Evolutionary conservation across 2,888 invertebrate species (phyloP).

Genomic region (Horisme vitalbata): DNA sequence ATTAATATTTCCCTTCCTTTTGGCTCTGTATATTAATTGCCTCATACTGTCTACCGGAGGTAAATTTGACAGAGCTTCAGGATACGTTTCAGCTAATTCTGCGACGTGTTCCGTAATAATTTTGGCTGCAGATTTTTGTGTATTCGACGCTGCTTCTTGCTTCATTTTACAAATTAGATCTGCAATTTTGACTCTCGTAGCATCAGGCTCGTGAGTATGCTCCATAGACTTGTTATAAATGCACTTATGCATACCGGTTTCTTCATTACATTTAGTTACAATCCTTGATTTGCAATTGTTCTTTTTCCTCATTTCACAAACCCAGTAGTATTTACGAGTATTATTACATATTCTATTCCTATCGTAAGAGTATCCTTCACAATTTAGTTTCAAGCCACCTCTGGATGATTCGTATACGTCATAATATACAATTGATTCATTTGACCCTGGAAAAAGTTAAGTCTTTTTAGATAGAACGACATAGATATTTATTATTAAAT

Average conservation of each 20-base stretch:
- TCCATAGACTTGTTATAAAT: background rate
- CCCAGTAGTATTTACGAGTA: conserved; percentile 5
- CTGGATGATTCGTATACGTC: conserved; percentile 1
- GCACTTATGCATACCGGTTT: conserved; percentile 1
- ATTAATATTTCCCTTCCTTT: background rate
- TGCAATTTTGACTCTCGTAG: background rate
- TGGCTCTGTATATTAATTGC: background rate
- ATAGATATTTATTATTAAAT: too few species aligned
- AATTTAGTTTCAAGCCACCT: conserved; percentile 9
- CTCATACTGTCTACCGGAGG: background rate
- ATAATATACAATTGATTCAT: background rate
- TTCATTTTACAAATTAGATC: background rate
- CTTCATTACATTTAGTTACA: background rate
- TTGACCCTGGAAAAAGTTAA: background rate
- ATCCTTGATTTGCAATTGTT: background rate
- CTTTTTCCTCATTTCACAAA: conserved; percentile 1
- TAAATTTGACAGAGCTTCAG: background rate
- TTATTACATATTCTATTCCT: background rate
- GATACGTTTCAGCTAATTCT: background rate
- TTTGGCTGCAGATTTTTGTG: background rate
- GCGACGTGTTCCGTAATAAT: background rate
- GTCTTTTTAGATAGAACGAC: too few species aligned
- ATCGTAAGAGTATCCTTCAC: background rate
- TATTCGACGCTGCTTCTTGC: background rate
- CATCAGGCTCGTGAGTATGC: conserved; percentile 2